Evolutionary conservation across 2,888 invertebrate genomes (phyloP).

Genomic region (Drosophila pullipes): DNA sequence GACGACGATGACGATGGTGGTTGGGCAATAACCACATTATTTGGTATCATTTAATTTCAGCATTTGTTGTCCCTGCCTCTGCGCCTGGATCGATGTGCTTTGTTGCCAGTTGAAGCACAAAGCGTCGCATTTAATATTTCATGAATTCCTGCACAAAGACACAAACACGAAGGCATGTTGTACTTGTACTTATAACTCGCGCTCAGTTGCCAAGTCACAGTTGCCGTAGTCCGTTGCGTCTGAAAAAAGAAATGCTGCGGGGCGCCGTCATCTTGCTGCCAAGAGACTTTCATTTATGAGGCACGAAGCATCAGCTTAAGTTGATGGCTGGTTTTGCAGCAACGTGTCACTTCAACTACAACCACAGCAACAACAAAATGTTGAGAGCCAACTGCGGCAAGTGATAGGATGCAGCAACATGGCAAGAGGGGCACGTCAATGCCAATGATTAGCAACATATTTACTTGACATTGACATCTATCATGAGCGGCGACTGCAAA

Average conservation of each 20-base stretch:
- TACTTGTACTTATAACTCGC: conserved; percentile 68
- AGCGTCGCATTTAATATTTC: conserved; percentile 73
- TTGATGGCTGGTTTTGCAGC: conserved; percentile 52
- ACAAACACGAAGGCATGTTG: conserved; percentile 52
- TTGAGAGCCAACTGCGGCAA: conserved; percentile 38
- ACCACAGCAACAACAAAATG: conserved; percentile 31
- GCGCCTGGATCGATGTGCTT: not conserved
- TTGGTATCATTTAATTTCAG: conserved; percentile 74
- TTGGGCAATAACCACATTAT: conserved; percentile 76
- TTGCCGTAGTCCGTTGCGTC: conserved; percentile 27
- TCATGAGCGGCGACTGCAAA: conserved; percentile 12
- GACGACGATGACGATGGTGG: conserved; percentile 8
- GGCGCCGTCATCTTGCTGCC: conserved; percentile 59
- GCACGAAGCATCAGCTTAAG: conserved; percentile 57
- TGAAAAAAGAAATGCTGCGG: not conserved
- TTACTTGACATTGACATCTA: conserved; percentile 67
- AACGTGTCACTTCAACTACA: conserved; percentile 43
- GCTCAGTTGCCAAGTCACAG: conserved; percentile 73
- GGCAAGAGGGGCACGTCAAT: conserved; percentile 17
- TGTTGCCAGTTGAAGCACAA: conserved; percentile 27
- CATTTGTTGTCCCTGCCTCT: conserved; percentile 43
- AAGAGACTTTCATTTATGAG: conserved; percentile 68
- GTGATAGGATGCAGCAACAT: conserved; percentile 1
- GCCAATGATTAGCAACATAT: conserved; percentile 69
- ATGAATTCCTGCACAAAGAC: conserved; percentile 63